A percentile compares a stretch with the other conserved stretches of the same genome.
Conservation (phyloP, 2,888 invertebrate species). For the Syritta pipiens region DNA sequence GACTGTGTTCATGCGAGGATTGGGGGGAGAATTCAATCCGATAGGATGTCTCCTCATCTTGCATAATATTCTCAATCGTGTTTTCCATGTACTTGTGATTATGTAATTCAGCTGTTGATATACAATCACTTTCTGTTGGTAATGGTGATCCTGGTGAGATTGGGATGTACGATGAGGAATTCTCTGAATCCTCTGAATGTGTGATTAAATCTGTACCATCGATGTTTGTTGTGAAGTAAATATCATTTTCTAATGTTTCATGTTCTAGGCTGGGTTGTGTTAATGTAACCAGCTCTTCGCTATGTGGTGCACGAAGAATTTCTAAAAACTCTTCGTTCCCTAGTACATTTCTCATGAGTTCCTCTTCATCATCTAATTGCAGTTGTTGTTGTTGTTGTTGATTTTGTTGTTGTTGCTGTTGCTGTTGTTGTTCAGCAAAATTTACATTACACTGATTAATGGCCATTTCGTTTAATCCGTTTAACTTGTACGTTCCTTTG, state of each 20-base stretch:
- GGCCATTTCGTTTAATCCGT: constrained; percentile 65
- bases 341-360: constrained; percentile 54
- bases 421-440: constrained; percentile 42
- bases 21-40: constrained; percentile 16
- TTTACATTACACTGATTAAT: constrained; percentile 56
- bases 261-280: constrained; percentile 41
- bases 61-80: not conserved
- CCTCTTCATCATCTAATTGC: constrained; percentile 34
- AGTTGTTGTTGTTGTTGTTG: constrained; percentile 36
- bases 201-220: constrained; percentile 11
- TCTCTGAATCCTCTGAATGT: constrained; percentile 44
- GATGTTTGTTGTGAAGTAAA: constrained; percentile 14
- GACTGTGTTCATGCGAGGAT: constrained; percentile 28
- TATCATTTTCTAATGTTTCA: constrained; percentile 47
- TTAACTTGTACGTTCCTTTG: constrained; percentile 54
- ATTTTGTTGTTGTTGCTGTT: constrained; percentile 37
- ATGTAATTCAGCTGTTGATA: constrained; percentile 44
- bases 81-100: constrained; percentile 13
- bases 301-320: constrained; percentile 46
- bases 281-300: constrained; percentile 57
- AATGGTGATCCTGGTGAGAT: constrained; percentile 47
- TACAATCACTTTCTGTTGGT: constrained; percentile 53
- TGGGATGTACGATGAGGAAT: constrained; percentile 44
- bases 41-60: constrained; percentile 31
- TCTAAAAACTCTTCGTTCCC: constrained; percentile 45